Evolutionary conservation across 1,140 invertebrate species (phyloP).

Genomic region (Bradynema listronoti): DNA sequence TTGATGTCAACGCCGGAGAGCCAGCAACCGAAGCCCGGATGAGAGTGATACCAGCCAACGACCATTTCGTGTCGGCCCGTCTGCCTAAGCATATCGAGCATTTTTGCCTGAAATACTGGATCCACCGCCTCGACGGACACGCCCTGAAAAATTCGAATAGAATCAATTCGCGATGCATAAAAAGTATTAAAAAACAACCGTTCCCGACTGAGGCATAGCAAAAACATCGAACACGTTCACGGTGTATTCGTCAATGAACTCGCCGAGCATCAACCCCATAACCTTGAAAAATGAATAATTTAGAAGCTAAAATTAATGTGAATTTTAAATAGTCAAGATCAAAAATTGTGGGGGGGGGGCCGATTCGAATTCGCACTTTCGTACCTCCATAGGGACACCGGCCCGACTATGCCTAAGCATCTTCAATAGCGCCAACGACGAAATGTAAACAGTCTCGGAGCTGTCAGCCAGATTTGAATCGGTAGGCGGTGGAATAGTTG

Average conservation of each 20-base stretch:
- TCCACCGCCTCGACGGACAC: slow-evolving; percentile 99
- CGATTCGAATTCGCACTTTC: too few species aligned
- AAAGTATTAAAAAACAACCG: slow-evolving; percentile 62
- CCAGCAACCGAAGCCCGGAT: slow-evolving; percentile 99
- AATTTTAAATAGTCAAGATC: too few species aligned
- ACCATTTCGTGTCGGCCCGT: slow-evolving; percentile 99
- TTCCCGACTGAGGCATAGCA: slow-evolving; percentile 98
- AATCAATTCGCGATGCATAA: neutral
- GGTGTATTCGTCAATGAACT: slow-evolving; percentile 99
- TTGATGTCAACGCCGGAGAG: slow-evolving; percentile 97
- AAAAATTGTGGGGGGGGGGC: too few species aligned
- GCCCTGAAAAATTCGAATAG: slow-evolving; percentile 65
- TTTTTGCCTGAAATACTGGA: slow-evolving; percentile 99
- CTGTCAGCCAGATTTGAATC: slow-evolving; percentile 97
- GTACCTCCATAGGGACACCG: slow-evolving; percentile 95
- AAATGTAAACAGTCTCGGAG: slow-evolving; percentile 96
- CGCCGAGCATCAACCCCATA: slow-evolving; percentile 98
- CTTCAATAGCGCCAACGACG: slow-evolving; percentile 90
- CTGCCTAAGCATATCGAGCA: slow-evolving; percentile 99
- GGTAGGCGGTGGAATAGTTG: slow-evolving; percentile 27
- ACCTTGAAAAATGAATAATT: slow-evolving; percentile 59
- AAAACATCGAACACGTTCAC: slow-evolving; percentile 99
- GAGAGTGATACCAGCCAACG: slow-evolving; percentile 98
- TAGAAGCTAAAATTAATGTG: slow-evolving; percentile 58
- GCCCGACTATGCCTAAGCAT: slow-evolving; percentile 99